Percentiles rank a stretch among this genome's conserved stretches.
These are phyloP conservation scores for Sebastiscus tertius DNA, from an alignment of 2,797 vertebrate species.

Conservation along the genomic window DNA sequence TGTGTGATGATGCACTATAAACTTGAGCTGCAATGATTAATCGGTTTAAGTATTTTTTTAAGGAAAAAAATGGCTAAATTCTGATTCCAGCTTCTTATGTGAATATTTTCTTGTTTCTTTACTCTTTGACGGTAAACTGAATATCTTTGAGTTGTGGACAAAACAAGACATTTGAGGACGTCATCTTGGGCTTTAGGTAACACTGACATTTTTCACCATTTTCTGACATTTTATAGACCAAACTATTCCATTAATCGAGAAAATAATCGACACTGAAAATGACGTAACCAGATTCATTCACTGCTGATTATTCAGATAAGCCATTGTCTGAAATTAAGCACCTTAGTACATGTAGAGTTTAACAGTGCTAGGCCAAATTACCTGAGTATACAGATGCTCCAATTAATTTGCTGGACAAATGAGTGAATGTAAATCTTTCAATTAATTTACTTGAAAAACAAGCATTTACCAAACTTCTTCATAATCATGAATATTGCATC, in stretches of 20 bases:
- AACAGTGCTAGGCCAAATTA: neutral
- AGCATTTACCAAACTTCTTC: accelerated
- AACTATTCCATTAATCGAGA: too few species aligned
- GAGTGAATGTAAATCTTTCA: neutral
- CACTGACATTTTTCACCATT: too few species aligned
- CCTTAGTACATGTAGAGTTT: neutral
- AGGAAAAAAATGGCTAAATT: too few species aligned
- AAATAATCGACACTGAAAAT: too few species aligned
- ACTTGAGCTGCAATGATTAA: accelerated
- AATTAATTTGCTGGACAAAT: neutral
- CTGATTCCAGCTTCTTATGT: too few species aligned
- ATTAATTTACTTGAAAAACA: neutral
- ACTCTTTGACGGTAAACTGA: too few species aligned
- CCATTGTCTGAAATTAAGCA: accelerated
- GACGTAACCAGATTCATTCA: too few species aligned
- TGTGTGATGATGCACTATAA: neutral
- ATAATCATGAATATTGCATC: accelerated
- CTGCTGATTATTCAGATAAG: neutral
- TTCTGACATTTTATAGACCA: too few species aligned
- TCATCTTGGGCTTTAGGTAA: too few species aligned
- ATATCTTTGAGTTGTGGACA: too few species aligned
- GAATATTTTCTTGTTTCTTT: too few species aligned
- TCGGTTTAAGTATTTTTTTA: accelerated
- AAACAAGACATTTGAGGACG: too few species aligned
- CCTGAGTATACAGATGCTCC: accelerated